Evolutionary conservation across 1,140 invertebrate species (phyloP).

Genomic region (Delia radicum): DNA sequence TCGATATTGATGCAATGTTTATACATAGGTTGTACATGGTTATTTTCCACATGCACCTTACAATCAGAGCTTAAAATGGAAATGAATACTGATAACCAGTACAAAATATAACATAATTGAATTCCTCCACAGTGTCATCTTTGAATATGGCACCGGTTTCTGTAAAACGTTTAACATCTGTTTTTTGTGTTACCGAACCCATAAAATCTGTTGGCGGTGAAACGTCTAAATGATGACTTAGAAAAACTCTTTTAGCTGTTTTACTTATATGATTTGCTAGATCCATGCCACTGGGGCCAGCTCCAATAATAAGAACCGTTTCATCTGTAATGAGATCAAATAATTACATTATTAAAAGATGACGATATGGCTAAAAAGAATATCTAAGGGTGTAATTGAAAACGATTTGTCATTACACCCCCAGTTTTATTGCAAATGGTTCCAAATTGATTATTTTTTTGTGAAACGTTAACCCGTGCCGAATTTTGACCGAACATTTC

Average conservation of each 20-base stretch:
- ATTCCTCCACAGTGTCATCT: slow-evolving; percentile 63
- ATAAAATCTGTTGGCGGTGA: slow-evolving; percentile 66
- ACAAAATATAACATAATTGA: slow-evolving; percentile 76
- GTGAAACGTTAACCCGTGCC: too few species aligned
- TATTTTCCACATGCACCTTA: slow-evolving; percentile 72
- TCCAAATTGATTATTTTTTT: too few species aligned
- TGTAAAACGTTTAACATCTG: slow-evolving; percentile 62
- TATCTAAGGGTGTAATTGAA: too few species aligned
- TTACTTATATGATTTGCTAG: slow-evolving; percentile 75
- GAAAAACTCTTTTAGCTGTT: slow-evolving; percentile 65
- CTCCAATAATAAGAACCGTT: slow-evolving; percentile 77
- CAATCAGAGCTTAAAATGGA: slow-evolving; percentile 75
- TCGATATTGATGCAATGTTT: slow-evolving; percentile 82
- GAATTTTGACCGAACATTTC: too few species aligned
- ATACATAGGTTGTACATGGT: slow-evolving; percentile 82
- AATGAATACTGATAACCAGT: slow-evolving; percentile 83
- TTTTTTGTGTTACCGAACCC: slow-evolving; percentile 66
- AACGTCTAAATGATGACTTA: slow-evolving; percentile 68
- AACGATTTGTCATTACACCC: too few species aligned
- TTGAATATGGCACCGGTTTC: slow-evolving; percentile 61
- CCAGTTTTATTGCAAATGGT: too few species aligned
- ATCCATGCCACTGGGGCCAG: slow-evolving; percentile 87
- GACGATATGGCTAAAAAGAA: too few species aligned
- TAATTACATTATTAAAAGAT: too few species aligned
- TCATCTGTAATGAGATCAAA: slow-evolving; percentile 38